These are phyloP conservation scores for Camelus dromedarius DNA, from an alignment of 2,113 vertebrate species.

Conservation along the genomic window DNA sequence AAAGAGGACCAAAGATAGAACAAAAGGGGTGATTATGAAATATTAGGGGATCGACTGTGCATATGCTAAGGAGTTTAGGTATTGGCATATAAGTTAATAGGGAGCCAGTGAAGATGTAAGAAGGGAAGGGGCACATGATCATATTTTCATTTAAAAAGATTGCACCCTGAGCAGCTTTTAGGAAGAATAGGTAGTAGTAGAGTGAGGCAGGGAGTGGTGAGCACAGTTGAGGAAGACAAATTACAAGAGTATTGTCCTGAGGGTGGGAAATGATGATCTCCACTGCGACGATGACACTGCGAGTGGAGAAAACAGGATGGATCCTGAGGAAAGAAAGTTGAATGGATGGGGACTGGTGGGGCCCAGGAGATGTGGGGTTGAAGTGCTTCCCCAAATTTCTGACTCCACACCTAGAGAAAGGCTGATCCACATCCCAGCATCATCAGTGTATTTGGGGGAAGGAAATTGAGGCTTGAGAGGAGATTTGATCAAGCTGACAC, in stretches of 20 bases:
- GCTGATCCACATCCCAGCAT: background rate
- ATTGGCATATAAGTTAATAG: background rate
- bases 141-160: constrained; percentile 24
- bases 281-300: background rate
- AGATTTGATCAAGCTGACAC: background rate
- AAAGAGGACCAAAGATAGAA: background rate
- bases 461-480: background rate
- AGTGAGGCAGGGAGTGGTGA: background rate
- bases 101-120: background rate
- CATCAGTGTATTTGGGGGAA: background rate
- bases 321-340: background rate
- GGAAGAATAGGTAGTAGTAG: background rate
- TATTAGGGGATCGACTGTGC: background rate
- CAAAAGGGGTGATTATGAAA: background rate
- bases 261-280: background rate
- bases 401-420: background rate
- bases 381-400: background rate
- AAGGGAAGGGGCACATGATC: background rate
- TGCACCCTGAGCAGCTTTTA: background rate
- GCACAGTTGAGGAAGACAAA: background rate
- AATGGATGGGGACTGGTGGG: background rate
- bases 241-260: background rate
- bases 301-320: background rate
- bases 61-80: background rate
- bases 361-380: background rate